A percentile compares a stretch with the other conserved stretches of the same genome.
These are phyloP conservation scores for Zosterops japonicus DNA, from an alignment of 2,113 vertebrate species.

Conservation along the genomic window DNA sequence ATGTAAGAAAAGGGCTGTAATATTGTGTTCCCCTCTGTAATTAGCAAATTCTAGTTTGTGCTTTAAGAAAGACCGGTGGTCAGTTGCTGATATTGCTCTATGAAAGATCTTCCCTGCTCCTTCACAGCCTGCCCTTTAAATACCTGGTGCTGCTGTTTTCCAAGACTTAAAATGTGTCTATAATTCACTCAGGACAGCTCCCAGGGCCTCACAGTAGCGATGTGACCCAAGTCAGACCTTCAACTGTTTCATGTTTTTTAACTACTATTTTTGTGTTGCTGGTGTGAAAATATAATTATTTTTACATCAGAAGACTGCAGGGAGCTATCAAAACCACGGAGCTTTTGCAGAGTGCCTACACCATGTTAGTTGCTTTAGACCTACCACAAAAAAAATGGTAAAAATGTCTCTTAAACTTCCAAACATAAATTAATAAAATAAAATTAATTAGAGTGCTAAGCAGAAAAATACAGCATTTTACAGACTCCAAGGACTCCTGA, in stretches of 20 bases:
- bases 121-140: not conserved
- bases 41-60: constrained; percentile 36
- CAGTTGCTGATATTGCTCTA: constrained; percentile 11
- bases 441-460: not conserved
- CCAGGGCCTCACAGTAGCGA: not conserved
- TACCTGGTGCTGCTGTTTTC: not conserved
- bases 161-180: not conserved
- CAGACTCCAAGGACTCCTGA: not conserved
- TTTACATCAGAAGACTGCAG: not conserved
- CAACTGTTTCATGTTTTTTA: not conserved
- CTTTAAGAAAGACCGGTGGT: constrained; percentile 12
- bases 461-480: not conserved
- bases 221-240: not conserved
- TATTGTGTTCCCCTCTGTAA: constrained; percentile 54
- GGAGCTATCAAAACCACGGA: not conserved
- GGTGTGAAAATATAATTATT: constrained; percentile 35
- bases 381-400: not conserved
- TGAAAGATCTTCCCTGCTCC: not conserved
- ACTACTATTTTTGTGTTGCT: not conserved
- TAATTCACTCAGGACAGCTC: not conserved
- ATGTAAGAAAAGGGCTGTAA: constrained; percentile 68
- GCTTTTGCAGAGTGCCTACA: not conserved
- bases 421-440: not conserved
- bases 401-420: not conserved
- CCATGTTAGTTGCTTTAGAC: not conserved